phyloP scores from a whole-genome alignment of 2,113 vertebrate species.

The Brachypodius melanocephalos region DNA sequence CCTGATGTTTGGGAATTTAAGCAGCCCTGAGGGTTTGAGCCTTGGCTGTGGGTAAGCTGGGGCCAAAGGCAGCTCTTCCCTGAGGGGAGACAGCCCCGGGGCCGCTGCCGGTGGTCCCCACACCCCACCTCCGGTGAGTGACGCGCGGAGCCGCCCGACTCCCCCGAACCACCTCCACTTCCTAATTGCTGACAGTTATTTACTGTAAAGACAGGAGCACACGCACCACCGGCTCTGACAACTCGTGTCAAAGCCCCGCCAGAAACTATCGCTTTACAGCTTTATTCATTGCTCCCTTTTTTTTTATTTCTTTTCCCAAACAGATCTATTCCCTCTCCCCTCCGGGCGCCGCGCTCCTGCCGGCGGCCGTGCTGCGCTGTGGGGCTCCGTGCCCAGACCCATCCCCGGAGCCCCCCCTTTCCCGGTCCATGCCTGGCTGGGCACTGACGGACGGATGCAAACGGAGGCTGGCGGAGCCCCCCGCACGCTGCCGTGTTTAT shows the following conservation, averaged over 20 bases:
- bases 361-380: background rate
- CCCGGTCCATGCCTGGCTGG: background rate
- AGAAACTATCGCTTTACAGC: background rate
- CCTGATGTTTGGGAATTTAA: rapidly evolving
- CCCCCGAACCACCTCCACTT: background rate
- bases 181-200: conserved; percentile 56
- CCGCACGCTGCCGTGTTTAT: background rate
- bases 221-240: conserved; percentile 30
- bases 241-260: conserved; percentile 39
- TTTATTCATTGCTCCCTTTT: background rate
- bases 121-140: background rate
- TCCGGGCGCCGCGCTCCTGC: background rate
- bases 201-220: conserved; percentile 26
- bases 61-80: background rate
- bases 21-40: background rate
- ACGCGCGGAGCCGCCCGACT: background rate
- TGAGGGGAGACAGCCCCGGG: background rate
- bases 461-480: background rate
- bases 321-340: background rate
- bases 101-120: background rate
- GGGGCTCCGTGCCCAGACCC: background rate
- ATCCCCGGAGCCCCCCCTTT: rapidly evolving
- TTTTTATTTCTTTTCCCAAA: background rate
- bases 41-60: rapidly evolving
- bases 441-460: conserved; percentile 5